Base-by-base conservation (phyloP, 2,797 vertebrate species). In the Sebastes steindachneri region DNA sequence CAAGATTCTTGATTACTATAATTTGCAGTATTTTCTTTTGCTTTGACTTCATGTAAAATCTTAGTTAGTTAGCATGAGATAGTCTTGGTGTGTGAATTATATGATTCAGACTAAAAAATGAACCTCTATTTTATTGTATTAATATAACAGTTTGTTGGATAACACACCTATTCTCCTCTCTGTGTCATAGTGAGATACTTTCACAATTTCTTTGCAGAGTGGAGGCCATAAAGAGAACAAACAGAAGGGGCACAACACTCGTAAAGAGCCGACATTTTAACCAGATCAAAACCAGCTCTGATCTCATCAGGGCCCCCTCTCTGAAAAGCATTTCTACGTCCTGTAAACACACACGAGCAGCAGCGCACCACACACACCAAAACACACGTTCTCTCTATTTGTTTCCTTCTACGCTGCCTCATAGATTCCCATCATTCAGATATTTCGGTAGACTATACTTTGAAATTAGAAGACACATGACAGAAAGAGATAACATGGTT, bases 271-370 rank as follows among this genome's bases (percentile, higher is more conserved):
- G 0, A 41, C 23, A 29, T 77, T 80, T 81, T 65, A 59, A 60
- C 57, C 26, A 75, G 35, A 78, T 87, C 70, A 78, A 76, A 87
- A 82, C 28, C 68, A 67, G 57, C 65, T 82, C 71, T 86, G 77
- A 64, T 68, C 64, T 69, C 75, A 69, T 68, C 26, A 57, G 68
- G 23, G 11, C 65, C 41, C 37, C 60, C 6, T 64, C 26, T 35
- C 57, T 78, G 26, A 75, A 78, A 64, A 54, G 48, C 48, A 70
- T 76, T 53, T 62, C 41, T 10, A 4, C 33, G 3, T 78, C 29
- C 26, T 41, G 45, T 81, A 86, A 78, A 79, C 73, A 63, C 63
- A 57, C 69, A 62, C 31, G 14, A 15, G 14, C 6, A 57, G 15
- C 1, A 0, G 17, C n/a, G 31, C 4, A 1, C 64, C 51, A 14